Evolutionary conservation across 2,113 vertebrate species (phyloP), one percentile per base, ranked within the genome.

Genomic region (Bambusicola thoracicus): DNA sequence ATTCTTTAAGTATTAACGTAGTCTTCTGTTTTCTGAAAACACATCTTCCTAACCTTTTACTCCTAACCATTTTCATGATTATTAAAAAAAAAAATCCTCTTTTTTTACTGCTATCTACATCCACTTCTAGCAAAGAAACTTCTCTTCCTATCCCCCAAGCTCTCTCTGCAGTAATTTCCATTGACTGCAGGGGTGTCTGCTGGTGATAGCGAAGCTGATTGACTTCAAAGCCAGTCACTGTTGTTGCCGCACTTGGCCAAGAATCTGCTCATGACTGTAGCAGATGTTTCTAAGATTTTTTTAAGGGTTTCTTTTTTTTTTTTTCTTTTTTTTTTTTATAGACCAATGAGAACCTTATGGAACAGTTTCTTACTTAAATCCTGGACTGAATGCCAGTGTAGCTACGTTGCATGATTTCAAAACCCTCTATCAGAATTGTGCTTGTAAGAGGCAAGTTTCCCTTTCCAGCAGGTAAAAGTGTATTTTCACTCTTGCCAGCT

Each of bases 181-280:
- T 53, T 95, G 92, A 93, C 91, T 94, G 63, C 91, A 85, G 79
- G 77, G 68, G 34, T 96, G 90, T 94, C 90, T 96, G 68, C 90
- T 94, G 81, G 87, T 96, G 95, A 96, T 96, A 96, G 80, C 84
- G 88, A 83, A 97, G 79, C 40, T 90, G 92, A 94, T 85, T 95
- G 93, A 97, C 94, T 97, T 97, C 95, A 97, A 97, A 97, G 93
- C 81, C 93, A 95, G 58, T 96, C 81, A 58, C 75, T 97, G 86
- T 94, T 97, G 66, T 95, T 97, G 63, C 49, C 72, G 94, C 88
- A 79, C 73, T 88, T 96, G 93, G 90, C 94, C 93, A 89, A 95
- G 73, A 86, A 46, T 95, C 44, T 86, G 75, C 32, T 97, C 86
- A 93, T 97, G 93, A 91, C 88, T 97, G 70, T 46, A 92, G 56